These are phyloP conservation scores for Andrena fulva DNA, from an alignment of 2,888 invertebrate genomes.

Conservation along the genomic window DNA sequence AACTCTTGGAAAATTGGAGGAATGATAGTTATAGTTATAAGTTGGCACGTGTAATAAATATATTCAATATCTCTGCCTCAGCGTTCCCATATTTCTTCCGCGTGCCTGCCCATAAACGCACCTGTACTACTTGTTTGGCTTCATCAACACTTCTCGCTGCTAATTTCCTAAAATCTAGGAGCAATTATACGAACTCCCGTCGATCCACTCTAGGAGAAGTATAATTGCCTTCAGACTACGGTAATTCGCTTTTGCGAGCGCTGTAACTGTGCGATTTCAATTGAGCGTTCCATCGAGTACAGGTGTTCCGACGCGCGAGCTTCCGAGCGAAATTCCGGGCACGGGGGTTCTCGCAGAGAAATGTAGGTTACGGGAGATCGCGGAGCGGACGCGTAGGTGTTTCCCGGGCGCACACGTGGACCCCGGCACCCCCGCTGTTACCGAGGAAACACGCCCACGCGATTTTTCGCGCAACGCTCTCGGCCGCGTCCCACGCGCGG, in stretches of 20 bases:
- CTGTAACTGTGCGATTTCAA: slow-evolving; percentile 7
- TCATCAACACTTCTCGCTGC: too few species aligned
- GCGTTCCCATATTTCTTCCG: too few species aligned
- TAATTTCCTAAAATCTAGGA: too few species aligned
- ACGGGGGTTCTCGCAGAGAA: background rate
- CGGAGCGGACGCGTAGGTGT: background rate
- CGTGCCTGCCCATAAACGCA: too few species aligned
- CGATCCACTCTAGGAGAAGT: too few species aligned
- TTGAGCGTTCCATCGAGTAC: slow-evolving; percentile 3
- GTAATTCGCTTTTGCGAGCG: background rate
- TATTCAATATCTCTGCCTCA: too few species aligned
- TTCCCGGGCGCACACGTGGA: slow-evolving; percentile 1
- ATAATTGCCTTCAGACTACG: background rate
- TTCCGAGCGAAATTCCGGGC: background rate
- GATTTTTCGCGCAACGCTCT: slow-evolving; percentile 54
- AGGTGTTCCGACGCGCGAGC: background rate
- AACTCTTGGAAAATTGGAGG: too few species aligned
- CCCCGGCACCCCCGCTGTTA: slow-evolving; percentile 23
- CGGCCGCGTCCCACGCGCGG: slow-evolving; percentile 29
- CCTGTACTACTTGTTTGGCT: too few species aligned
- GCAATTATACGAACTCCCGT: too few species aligned
- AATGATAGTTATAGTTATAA: too few species aligned
- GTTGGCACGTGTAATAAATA: too few species aligned
- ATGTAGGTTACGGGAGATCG: slow-evolving; percentile 21
- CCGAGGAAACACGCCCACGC: slow-evolving; percentile 39